Conservation (phyloP, 2,888 invertebrate genomes). For the Thereva unica region DNA sequence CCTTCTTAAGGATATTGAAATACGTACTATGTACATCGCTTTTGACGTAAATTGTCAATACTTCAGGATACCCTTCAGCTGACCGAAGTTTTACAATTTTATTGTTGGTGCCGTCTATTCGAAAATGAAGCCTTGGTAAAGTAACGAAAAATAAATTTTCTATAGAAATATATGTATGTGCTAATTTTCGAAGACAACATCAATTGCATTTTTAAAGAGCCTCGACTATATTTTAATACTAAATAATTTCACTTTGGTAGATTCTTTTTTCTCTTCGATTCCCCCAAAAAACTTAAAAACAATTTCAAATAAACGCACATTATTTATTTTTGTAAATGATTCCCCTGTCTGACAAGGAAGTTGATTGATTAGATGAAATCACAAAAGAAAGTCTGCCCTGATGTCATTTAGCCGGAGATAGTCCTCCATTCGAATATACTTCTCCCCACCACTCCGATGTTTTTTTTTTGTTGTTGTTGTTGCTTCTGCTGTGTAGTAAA, state of each 20-base stretch:
- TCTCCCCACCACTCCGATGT: background rate
- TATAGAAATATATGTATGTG: too few relatives aligned
- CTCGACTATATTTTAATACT: too few relatives aligned
- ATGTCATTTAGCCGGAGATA: background rate
- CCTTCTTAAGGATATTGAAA: too few relatives aligned
- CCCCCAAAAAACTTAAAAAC: conserved; percentile 20
- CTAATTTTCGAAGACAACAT: too few relatives aligned
- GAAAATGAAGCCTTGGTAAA: too few relatives aligned
- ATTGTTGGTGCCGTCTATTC: too few relatives aligned
- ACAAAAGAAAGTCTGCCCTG: conserved; percentile 2
- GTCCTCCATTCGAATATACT: conserved; percentile 17
- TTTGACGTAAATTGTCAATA: background rate
- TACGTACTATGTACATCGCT: too few relatives aligned
- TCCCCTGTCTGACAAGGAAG: conserved; percentile 31
- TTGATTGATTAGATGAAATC: conserved; percentile 37
- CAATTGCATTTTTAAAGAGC: too few relatives aligned
- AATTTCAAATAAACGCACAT: conserved; percentile 21
- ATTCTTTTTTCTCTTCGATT: too few relatives aligned
- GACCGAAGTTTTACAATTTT: too few relatives aligned
- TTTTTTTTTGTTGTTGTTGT: conserved; percentile 14
- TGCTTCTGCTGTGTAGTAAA: conserved; percentile 8
- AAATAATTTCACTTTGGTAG: too few relatives aligned
- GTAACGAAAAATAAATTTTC: too few relatives aligned
- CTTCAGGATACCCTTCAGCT: background rate
- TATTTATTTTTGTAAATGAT: conserved; percentile 35